phyloP scores from a whole-genome alignment of 2,113 vertebrate species.

The Shinisaurus crocodilurus region DNA sequence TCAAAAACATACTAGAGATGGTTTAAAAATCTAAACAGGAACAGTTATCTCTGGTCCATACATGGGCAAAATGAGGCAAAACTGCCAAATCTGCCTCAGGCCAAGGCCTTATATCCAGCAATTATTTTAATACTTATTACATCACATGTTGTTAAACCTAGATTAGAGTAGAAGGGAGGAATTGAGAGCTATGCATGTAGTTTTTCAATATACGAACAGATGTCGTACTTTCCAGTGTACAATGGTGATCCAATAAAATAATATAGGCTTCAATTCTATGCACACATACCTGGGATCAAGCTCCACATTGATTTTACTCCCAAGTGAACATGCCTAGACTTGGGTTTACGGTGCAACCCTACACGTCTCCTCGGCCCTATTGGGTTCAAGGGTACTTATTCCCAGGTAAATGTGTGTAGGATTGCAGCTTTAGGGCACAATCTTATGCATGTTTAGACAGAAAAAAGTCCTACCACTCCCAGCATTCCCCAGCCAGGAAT shows the following conservation, averaged over 20 bases:
- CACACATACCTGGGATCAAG: neutral
- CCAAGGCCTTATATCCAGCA: neutral
- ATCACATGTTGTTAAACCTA: conserved; percentile 9
- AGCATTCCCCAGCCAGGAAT: no score
- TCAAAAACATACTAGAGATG: neutral
- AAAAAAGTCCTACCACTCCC: no score
- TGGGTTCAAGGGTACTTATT: conserved; percentile 5
- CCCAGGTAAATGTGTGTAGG: neutral
- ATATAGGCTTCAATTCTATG: neutral
- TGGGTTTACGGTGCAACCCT: neutral
- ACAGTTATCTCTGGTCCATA: neutral
- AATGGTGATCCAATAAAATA: conserved; percentile 28
- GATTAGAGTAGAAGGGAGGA: conserved; percentile 38
- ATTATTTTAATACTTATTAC: neutral
- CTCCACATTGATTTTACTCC: neutral
- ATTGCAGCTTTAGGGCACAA: neutral
- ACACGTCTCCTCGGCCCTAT: neutral
- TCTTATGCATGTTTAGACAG: neutral
- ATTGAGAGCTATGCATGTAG: conserved; percentile 22
- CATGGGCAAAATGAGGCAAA: neutral
- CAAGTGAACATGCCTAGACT: neutral
- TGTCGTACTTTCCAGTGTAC: conserved; percentile 38
- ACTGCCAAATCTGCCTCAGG: neutral
- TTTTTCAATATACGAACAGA: conserved; percentile 42
- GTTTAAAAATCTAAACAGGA: neutral